These are phyloP conservation scores for Chloroceryle inda DNA, from an alignment of 2,797 vertebrate genomes.

Conservation along the genomic window DNA sequence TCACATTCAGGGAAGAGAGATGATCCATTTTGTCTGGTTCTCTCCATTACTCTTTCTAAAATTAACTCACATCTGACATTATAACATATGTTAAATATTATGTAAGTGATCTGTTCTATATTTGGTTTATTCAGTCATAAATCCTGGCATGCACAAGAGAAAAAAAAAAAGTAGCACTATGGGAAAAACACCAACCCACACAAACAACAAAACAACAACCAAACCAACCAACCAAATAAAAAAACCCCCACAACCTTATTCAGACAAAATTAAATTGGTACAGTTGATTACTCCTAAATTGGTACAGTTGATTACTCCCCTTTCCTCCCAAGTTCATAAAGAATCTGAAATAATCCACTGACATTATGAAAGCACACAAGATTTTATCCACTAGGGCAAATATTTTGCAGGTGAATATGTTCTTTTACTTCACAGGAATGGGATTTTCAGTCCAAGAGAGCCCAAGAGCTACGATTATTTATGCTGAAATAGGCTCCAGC, in stretches of 20 bases:
- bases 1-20: conserved; percentile 59
- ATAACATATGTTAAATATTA: conserved; percentile 73
- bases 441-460: background rate
- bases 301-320: background rate
- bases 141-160: conserved; percentile 16
- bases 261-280: background rate
- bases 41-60: conserved; percentile 71
- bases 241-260: background rate
- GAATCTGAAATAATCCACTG: background rate
- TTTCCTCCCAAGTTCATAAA: background rate
- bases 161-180: background rate
- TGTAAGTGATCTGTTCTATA: conserved; percentile 70
- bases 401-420: background rate
- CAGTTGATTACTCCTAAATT: background rate
- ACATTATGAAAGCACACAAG: background rate
- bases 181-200: background rate
- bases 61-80: conserved; percentile 74
- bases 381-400: background rate
- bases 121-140: conserved; percentile 71
- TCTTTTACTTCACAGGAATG: background rate
- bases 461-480: background rate
- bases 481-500: background rate
- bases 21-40: conserved; percentile 72
- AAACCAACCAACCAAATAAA: background rate
- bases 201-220: too few species aligned